phyloP scores from a whole-genome alignment of 2,113 vertebrate species.

The Toxotes jaculatrix region DNA sequence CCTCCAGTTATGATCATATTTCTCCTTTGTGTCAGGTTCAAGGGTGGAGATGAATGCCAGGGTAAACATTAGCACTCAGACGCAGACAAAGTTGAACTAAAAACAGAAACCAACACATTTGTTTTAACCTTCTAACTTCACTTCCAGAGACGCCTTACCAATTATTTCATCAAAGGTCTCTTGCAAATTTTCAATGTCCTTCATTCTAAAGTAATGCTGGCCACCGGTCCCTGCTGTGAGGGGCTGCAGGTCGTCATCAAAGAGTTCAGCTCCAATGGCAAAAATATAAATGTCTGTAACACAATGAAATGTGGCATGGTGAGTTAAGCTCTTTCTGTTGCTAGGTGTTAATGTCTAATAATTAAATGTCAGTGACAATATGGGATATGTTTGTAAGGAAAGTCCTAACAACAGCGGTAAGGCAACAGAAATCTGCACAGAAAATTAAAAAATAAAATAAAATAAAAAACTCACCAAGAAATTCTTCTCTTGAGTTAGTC shows the following conservation, averaged over 20 bases:
- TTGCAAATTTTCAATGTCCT: not conserved
- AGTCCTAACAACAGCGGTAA: not conserved
- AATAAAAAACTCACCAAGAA: constrained; percentile 74
- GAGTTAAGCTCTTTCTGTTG: not conserved
- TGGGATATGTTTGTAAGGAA: not conserved
- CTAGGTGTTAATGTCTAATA: not conserved
- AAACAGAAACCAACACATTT: not conserved
- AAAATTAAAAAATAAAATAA: not conserved
- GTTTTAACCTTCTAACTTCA: not conserved
- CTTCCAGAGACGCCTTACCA: constrained; percentile 62
- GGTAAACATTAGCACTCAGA: not conserved
- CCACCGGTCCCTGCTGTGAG: constrained; percentile 60
- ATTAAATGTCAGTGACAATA: not conserved
- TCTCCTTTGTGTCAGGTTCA: constrained; percentile 7
- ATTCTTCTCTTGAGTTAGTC: constrained; percentile 28
- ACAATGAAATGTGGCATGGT: not conserved
- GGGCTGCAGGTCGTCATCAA: constrained; percentile 53
- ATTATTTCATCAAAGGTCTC: constrained; percentile 82
- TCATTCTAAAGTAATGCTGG: constrained; percentile 74
- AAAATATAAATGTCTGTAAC: constrained; percentile 84
- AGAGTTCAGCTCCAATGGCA: constrained; percentile 68
- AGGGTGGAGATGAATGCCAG: constrained; percentile 12
- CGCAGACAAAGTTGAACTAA: not conserved
- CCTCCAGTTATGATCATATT: constrained; percentile 7
- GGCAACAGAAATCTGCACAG: not conserved